These are phyloP conservation scores for Castor canadensis DNA, from an alignment of 2,113 vertebrate genomes.

Conservation along the genomic window DNA sequence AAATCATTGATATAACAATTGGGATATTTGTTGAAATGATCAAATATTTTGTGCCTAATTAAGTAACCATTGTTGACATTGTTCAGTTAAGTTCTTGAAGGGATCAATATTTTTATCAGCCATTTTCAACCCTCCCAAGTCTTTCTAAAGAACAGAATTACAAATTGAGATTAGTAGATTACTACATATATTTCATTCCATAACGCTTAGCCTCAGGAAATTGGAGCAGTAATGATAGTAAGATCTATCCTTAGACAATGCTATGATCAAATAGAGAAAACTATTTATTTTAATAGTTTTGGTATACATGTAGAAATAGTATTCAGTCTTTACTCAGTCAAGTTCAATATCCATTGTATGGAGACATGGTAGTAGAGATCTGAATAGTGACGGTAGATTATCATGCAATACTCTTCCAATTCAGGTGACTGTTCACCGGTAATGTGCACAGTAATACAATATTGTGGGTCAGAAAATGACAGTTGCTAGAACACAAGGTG, in stretches of 20 bases:
- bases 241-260: neutral
- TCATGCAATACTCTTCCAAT: neutral
- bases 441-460: neutral
- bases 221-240: neutral
- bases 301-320: neutral
- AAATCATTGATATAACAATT: neutral
- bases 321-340: neutral
- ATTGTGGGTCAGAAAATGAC: neutral
- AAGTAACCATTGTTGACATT: neutral
- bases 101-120: neutral
- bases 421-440: neutral
- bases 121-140: neutral
- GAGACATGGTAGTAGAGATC: neutral
- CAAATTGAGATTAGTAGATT: neutral
- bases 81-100: constrained; percentile 41
- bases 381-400: neutral
- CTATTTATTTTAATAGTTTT: neutral
- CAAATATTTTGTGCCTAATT: neutral
- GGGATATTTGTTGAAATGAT: constrained; percentile 27
- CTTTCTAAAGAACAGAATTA: constrained; percentile 23
- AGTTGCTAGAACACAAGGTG: neutral
- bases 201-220: neutral
- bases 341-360: neutral
- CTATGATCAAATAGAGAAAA: neutral
- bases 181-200: neutral